Base-by-base conservation (phyloP, 2,888 invertebrate species). In the Agelastica alni region DNA sequence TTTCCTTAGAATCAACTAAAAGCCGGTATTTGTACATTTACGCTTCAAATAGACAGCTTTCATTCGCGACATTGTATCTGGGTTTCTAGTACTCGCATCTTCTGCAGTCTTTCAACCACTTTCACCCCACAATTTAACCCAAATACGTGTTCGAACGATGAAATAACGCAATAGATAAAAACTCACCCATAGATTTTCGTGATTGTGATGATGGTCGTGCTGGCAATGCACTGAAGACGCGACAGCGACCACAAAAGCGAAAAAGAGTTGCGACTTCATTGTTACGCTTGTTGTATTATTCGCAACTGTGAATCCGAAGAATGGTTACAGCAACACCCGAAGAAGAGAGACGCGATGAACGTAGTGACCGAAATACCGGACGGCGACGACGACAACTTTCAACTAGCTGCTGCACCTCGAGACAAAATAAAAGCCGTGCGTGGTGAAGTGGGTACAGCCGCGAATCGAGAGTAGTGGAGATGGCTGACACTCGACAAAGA, bases 181-280 rank as follows among this genome's bases (percentile, higher is more conserved):
- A 54, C 63, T 61, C 34, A 63, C 63, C 60, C 58, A 55, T 42
- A 61, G 63, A 4, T 62, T 9, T 44, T 60, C 57, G 31, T 61
- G 57, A 36, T 58, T 58, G 42, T 57, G 41, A 32, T 60, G 48
- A 6, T 44, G 48, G 22, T 51, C 45, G n/a, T 56, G 58, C n/a
- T 58, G 53, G 18, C 56, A 49, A 13, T 53, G 44, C 34, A 39
- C 32, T 1, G 30, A 54, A 9, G 53, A 18, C 41, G 46, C 51
- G 12, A 58, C 30, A 32, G 44, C 53, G 13, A 58, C 18, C 26
- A 51, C 45, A n/a, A 61, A 47, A 48, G 53, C 51, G 18, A 51
- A 20, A 18, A 46, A 36, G 26, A 51, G 30, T 13, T 37, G 39
- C 16, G 26, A 44, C 37, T 54, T 31, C 53, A 54, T 54, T 54